Percentiles rank a stretch among this genome's conserved stretches.
Conservation (phyloP, 2,888 invertebrate species). For the Drosophila sordidula region DNA sequence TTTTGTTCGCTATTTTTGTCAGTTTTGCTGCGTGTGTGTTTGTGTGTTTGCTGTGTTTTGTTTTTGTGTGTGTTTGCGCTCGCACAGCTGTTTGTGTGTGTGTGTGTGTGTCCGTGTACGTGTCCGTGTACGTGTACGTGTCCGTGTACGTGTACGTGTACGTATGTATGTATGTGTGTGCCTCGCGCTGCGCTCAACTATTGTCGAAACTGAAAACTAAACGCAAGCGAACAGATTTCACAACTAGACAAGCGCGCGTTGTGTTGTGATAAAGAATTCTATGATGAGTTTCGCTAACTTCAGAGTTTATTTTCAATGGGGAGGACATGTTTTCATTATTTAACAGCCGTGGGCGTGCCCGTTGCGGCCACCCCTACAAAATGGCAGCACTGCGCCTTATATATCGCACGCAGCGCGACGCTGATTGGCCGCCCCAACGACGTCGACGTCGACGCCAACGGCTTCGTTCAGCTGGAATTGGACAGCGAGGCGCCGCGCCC, state of each 20-base stretch:
- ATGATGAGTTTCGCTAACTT: constrained; percentile 84
- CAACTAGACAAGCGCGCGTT: constrained; percentile 84
- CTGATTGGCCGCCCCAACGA: constrained; percentile 55
- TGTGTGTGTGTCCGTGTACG: constrained; percentile 4
- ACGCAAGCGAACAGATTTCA: constrained; percentile 85
- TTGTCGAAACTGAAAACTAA: constrained; percentile 77
- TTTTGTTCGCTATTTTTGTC: not conserved
- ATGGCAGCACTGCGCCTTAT: constrained; percentile 65
- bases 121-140: constrained; percentile 13
- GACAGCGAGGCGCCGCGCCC: constrained; percentile 44
- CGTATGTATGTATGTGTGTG: constrained; percentile 6
- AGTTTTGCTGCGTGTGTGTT: constrained; percentile 2
- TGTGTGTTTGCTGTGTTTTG: constrained; percentile 12
- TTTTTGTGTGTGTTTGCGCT: constrained; percentile 11
- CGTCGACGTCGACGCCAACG: constrained; percentile 41
- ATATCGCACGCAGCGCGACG: constrained; percentile 33
- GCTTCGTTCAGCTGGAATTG: constrained; percentile 78
- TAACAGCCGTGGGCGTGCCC: constrained; percentile 78
- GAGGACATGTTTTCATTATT: constrained; percentile 83
- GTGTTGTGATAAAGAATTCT: constrained; percentile 85
- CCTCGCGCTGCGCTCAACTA: constrained; percentile 58
- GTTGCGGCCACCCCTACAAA: constrained; percentile 69
- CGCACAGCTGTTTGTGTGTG: constrained; percentile 40
- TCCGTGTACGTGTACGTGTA: constrained; percentile 10
- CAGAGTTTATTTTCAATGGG: constrained; percentile 80